These are phyloP conservation scores for Volucella inflata DNA, from an alignment of 2,888 invertebrate species.

Conservation along the genomic window DNA sequence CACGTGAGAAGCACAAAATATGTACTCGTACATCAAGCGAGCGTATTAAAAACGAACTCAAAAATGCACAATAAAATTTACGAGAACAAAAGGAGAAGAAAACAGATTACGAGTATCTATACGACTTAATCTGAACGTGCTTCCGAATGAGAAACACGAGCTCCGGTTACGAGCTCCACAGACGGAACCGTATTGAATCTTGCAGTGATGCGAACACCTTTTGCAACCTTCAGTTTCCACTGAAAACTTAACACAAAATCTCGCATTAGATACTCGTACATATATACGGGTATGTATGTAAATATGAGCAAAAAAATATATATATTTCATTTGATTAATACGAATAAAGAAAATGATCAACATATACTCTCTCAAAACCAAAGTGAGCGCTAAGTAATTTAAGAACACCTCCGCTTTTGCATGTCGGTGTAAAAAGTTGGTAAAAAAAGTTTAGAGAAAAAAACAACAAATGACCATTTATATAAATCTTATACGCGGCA, in stretches of 20 bases:
- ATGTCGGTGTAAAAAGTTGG: constrained; percentile 37
- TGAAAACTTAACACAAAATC: constrained; percentile 33
- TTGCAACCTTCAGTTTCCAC: constrained; percentile 52
- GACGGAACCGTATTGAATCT: constrained; percentile 76
- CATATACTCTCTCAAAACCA: constrained; percentile 34
- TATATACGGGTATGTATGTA: too few relatives aligned
- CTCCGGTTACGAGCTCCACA: constrained; percentile 45
- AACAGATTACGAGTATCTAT: background rate
- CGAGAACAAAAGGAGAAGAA: constrained; percentile 9
- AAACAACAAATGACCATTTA: constrained; percentile 69
- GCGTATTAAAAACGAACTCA: constrained; percentile 22
- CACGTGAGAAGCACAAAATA: constrained; percentile 52
- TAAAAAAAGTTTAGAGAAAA: constrained; percentile 36
- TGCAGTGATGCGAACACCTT: constrained; percentile 77
- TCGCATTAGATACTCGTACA: constrained; percentile 32
- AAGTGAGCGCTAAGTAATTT: constrained; percentile 49
- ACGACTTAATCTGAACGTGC: constrained; percentile 3
- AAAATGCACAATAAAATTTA: constrained; percentile 36
- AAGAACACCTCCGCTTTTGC: constrained; percentile 74
- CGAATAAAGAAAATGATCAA: constrained; percentile 38
- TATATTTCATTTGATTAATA: constrained; percentile 25
- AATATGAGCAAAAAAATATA: constrained; percentile 25
- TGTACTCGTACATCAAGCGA: constrained; percentile 1
- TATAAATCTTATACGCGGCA: constrained; percentile 35
- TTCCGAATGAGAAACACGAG: constrained; percentile 51